Conservation (phyloP, 2,113 vertebrate genomes). For the Ciconia stormi region DNA sequence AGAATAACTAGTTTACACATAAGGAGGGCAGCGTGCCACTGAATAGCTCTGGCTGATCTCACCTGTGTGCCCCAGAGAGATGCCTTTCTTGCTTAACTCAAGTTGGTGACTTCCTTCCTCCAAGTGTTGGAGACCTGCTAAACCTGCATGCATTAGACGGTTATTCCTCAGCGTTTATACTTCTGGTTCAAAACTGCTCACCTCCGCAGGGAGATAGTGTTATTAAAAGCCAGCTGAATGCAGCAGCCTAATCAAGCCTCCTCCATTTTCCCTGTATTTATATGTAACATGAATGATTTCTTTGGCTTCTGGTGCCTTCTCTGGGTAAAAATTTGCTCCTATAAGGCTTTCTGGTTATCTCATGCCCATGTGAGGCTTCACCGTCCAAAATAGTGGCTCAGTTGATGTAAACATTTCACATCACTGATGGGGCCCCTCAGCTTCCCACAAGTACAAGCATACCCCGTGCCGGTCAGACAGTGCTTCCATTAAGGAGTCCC, state of each 20-base stretch:
- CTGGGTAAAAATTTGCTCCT: neutral
- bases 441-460: neutral
- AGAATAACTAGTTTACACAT: neutral
- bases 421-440: neutral
- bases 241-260: neutral
- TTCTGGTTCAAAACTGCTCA: neutral
- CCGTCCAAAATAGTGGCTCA: neutral
- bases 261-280: neutral
- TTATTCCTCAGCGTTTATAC: neutral
- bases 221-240: neutral
- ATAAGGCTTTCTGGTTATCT: neutral
- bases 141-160: neutral
- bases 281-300: neutral
- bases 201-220: neutral
- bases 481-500: neutral
- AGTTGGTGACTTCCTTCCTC: neutral
- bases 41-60: neutral
- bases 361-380: neutral
- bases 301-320: neutral
- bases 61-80: neutral
- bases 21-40: fast-evolving
- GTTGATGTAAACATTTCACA: neutral
- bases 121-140: neutral
- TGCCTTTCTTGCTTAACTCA: neutral
- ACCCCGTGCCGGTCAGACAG: fast-evolving